phyloP scores from a whole-genome alignment of 2,113 vertebrate species.

The Cavia aperea region DNA sequence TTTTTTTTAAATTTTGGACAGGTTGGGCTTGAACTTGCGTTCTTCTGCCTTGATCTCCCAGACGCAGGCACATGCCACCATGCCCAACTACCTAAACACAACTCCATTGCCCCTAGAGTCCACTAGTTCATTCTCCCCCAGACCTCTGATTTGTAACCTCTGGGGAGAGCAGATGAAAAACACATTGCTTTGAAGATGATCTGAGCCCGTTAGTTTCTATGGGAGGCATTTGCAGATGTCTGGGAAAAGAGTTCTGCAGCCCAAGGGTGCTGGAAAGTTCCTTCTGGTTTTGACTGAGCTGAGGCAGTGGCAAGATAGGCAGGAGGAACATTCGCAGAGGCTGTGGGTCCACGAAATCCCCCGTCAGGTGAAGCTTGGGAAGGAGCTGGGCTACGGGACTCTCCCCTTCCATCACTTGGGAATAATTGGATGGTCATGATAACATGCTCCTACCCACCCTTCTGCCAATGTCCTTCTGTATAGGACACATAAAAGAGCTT shows the following conservation, averaged over 20 bases:
- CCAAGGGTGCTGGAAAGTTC: neutral
- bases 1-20: neutral
- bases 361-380: neutral
- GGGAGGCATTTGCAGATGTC: neutral
- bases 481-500: neutral
- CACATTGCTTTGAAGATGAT: neutral
- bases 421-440: neutral
- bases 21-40: neutral
- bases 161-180: neutral
- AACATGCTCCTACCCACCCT: neutral
- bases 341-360: neutral
- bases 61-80: neutral
- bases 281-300: neutral
- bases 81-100: neutral
- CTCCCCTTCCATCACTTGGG: neutral
- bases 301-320: neutral
- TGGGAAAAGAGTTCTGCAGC: neutral
- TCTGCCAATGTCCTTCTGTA: neutral
- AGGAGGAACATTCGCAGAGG: neutral
- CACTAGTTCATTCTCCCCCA: neutral
- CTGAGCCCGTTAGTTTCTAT: neutral
- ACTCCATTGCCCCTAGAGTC: neutral
- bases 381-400: neutral
- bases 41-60: neutral
- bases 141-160: neutral